Base-by-base conservation (phyloP, 2,797 vertebrate genomes). In the Sebastes matsubarae region DNA sequence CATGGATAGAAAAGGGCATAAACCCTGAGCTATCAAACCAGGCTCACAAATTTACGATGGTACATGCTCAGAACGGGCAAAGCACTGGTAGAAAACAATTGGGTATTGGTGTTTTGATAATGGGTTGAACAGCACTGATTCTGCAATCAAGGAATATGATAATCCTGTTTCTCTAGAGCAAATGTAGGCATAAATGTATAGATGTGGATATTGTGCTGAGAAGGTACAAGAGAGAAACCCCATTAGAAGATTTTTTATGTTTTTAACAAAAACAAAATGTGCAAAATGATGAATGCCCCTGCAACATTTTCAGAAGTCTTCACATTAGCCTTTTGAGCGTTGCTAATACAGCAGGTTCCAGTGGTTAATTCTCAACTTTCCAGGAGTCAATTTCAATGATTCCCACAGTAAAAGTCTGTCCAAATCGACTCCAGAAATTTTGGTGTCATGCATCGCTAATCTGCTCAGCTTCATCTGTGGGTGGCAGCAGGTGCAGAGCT, bases 401-500 rank as follows among this genome's bases (percentile, higher is more conserved):
- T 80, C 65, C 57, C 71, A 77, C 20, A 64, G 46, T 18, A 73
- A 78, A 81, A 88, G 50, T 71, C 63, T 18, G 65, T 81, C 74
- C 77, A 78, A 81, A 86, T 83, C 20, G 10, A 85, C 81, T 69
- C 34, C 67, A 75, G 64, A 85, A 88, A 85, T 85, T 29, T 79
- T 75, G 64, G 86, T 71, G 57, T 84, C 75, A 83, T 68, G 78
- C 83, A 80, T 75, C 10, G 18, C 72, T 84, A 80, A 81, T 83
- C 86, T 84, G 75, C 74, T 87, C 81, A 81, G 74, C 71, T 84
- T 88, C 83, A 83, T 88, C 75, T 84, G 74, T 88, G 84, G 89
- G 74, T 79, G 83, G 89, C 74, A 84, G 82, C 87, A 91, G 91
- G 87, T 91, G 82, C 84, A 81, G 60, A 80, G 80, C 81, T 89